Evolutionary conservation across 2,113 vertebrate genomes (phyloP).

Genomic region (Ochotona curzoniae): DNA sequence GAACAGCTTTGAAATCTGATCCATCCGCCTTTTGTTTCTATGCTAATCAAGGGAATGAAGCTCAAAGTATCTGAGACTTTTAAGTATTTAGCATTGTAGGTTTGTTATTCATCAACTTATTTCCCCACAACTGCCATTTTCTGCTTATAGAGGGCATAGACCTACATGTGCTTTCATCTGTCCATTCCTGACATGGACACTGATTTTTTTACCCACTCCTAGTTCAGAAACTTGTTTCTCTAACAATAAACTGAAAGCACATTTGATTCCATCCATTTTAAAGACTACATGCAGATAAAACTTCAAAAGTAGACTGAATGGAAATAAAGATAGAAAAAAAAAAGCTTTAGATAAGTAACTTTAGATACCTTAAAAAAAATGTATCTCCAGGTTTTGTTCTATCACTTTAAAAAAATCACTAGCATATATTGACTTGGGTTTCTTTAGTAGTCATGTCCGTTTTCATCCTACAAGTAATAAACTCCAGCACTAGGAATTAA

Average conservation of each 20-base stretch:
- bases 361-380: too few species aligned
- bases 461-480: conserved; percentile 45
- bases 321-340: too few species aligned
- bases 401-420: not conserved
- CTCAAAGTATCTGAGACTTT: not conserved
- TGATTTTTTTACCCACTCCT: not conserved
- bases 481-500: not conserved
- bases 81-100: not conserved
- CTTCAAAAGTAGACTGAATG: not conserved
- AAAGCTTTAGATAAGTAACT: too few species aligned
- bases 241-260: not conserved
- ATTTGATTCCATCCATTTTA: not conserved
- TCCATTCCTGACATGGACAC: not conserved
- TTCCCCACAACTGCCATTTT: not conserved
- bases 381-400: not conserved
- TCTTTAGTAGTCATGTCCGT: not conserved
- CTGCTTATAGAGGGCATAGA: not conserved
- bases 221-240: not conserved
- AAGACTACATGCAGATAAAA: not conserved
- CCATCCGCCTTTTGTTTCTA: not conserved
- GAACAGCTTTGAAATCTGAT: not conserved
- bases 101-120: not conserved
- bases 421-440: not conserved
- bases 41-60: not conserved
- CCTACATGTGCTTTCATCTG: not conserved